Conservation (phyloP, 2,797 vertebrate species). For the Australoheros facetus region DNA sequence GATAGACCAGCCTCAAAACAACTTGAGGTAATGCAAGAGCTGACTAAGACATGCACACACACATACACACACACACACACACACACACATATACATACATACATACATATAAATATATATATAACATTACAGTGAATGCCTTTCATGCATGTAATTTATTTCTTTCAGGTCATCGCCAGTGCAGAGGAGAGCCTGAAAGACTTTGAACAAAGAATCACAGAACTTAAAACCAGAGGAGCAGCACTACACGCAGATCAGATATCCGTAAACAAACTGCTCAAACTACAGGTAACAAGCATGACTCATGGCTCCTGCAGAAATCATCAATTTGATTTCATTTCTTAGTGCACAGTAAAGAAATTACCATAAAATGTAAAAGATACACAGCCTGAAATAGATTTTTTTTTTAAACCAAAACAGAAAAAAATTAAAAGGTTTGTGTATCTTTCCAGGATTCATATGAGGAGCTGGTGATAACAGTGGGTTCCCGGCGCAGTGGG, state of each 20-base stretch:
- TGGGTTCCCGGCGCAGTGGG: conserved; percentile 85
- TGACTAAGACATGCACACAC: neutral
- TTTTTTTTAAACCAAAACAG: neutral
- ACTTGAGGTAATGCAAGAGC: conserved; percentile 83
- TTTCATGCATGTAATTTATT: neutral
- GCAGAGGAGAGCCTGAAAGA: conserved; percentile 89
- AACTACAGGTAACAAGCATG: conserved; percentile 85
- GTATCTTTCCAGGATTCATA: conserved; percentile 84
- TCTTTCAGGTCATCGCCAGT: conserved; percentile 82
- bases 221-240: conserved; percentile 85
- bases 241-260: conserved; percentile 86
- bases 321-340: neutral
- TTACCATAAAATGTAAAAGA: neutral
- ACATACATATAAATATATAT: too few relatives aligned
- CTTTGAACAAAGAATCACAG: conserved; percentile 85
- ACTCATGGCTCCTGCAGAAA: neutral
- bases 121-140: neutral
- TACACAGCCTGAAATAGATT: fast-evolving
- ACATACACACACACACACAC: too few relatives aligned
- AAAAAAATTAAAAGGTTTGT: neutral
- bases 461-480: conserved; percentile 88
- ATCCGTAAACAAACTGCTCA: conserved; percentile 86
- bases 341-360: neutral
- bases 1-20: conserved; percentile 87
- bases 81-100: neutral